Conservation (phyloP, 2,888 invertebrate genomes). For the Esperia sulphurella region DNA sequence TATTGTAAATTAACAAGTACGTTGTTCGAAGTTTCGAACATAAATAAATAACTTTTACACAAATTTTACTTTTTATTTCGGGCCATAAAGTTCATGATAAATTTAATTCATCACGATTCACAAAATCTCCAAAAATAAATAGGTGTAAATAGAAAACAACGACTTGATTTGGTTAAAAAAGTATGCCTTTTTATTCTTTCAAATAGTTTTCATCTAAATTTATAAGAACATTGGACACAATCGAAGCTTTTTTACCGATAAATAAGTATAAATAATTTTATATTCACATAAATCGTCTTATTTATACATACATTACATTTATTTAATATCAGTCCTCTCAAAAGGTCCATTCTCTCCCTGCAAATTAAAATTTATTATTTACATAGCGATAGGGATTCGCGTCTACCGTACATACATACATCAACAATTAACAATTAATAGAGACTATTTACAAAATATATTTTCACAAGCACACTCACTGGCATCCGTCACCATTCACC, state of each 20-base stretch:
- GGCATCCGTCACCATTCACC: conserved; percentile 59
- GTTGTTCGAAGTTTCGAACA: conserved; percentile 74
- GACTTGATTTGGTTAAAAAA: conserved; percentile 75
- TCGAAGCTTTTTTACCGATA: conserved; percentile 79
- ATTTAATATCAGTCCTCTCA: conserved; percentile 80
- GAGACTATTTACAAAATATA: conserved; percentile 79
- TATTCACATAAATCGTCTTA: conserved; percentile 79
- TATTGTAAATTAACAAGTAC: conserved; percentile 72
- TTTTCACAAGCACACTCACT: conserved; percentile 56
- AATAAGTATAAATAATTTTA: conserved; percentile 80
- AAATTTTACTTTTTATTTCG: conserved; percentile 15
- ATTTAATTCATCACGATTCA: not conserved
- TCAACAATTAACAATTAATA: conserved; percentile 80
- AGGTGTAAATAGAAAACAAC: conserved; percentile 36
- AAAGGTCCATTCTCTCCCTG: conserved; percentile 79
- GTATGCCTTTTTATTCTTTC: conserved; percentile 79
- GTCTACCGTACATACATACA: conserved; percentile 78
- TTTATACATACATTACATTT: conserved; percentile 79
- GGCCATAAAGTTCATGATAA: not conserved
- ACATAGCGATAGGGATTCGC: conserved; percentile 79
- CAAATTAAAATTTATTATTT: conserved; percentile 78
- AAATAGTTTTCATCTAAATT: conserved; percentile 80
- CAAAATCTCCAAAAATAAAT: not conserved
- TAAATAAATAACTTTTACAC: conserved; percentile 77
- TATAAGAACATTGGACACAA: conserved; percentile 80